Base-by-base conservation (phyloP, 37 sponge, comb jelly and placozoan species). In the Agelas oroides region DNA sequence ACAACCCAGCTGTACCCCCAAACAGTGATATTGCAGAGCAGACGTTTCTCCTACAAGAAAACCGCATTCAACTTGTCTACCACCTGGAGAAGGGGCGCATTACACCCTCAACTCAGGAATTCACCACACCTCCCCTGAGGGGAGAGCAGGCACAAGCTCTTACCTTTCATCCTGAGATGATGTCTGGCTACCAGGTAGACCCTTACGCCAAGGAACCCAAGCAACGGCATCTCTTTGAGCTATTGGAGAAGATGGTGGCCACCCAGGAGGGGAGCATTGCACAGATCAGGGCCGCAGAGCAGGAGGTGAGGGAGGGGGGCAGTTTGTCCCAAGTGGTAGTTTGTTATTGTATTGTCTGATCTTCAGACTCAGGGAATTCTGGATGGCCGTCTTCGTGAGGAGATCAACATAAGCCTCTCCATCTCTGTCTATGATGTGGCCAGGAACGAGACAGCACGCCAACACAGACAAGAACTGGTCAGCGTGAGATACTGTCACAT, bases 391-490 rank as follows among this genome's bases (percentile, higher is more conserved):
- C 61, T 53, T 0, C 39, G 59, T 16, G 98, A 97, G 70, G 98
- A 94, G 75, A 39, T 80, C n/a, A 86, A 90, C 36, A 59, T 79
- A 18, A 61, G 36, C 5, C 84, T 95, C 66, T 61, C 75, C 20
- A 82, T 98, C 37, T 94, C 94, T 59, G 92, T 98, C 59, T 98
- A 98, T 70, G 96, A 98, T 71, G 94, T 96, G n/a, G 89, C 76
- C 28, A 71, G 98, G 13, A 98, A 98, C 53, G 96, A 95, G 59
- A 89, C 71, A 24, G 98, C 98, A 12, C 71, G 89, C 33, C 58
- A 75, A 63, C 88, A 92, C 78, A 65, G 96, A 32, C 71, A 88
- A 66, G 96, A 98, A 75, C 73, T 93, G 82, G 95, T 88, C 52
- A 46, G 91, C 30, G 20, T 37, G 18, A 19, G 35, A 18, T 6